Conservation (phyloP, 2,113 vertebrate species). For the Entelurus aequoreus region DNA sequence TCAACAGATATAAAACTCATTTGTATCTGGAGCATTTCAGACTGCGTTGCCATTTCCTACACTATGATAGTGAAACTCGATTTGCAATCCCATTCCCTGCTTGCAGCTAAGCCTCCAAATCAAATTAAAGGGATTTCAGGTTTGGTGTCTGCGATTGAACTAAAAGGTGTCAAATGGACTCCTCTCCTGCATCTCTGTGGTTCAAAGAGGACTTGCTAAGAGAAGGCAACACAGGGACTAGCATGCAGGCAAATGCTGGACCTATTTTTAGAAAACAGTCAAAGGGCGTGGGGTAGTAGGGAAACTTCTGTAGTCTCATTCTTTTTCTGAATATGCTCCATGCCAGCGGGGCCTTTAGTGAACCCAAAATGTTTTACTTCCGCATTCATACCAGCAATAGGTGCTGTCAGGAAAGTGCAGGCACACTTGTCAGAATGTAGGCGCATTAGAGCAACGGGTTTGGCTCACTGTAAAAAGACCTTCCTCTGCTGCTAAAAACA, state of each 20-base stretch:
- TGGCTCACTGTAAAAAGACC: conserved; percentile 10
- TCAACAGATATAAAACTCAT: neutral
- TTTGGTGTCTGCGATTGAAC: conserved; percentile 42
- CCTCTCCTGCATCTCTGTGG: conserved; percentile 32
- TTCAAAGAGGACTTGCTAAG: conserved; percentile 57
- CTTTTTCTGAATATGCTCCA: conserved; percentile 28
- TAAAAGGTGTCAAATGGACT: conserved; percentile 51
- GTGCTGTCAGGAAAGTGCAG: conserved; percentile 43
- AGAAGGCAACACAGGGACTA: conserved; percentile 50
- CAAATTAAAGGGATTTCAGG: conserved; percentile 60
- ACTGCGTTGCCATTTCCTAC: neutral
- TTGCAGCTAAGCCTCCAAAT: conserved; percentile 41
- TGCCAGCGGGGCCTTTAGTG: conserved; percentile 23
- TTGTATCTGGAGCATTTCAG: conserved; percentile 1
- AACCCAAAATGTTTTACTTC: conserved; percentile 40
- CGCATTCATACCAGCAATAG: conserved; percentile 33
- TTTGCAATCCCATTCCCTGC: conserved; percentile 42
- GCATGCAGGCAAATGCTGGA: conserved; percentile 48
- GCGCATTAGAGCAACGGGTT: conserved; percentile 26
- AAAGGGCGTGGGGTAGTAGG: conserved; percentile 34
- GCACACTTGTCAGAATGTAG: conserved; percentile 25
- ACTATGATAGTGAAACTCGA: conserved; percentile 28
- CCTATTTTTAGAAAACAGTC: conserved; percentile 56
- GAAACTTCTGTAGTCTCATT: conserved; percentile 40
- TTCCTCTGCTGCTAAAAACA: conserved; percentile 7